Evolutionary conservation across 2,888 invertebrate species (phyloP), one percentile per base, ranked within the genome.

Genomic region (Microchrysa polita): DNA sequence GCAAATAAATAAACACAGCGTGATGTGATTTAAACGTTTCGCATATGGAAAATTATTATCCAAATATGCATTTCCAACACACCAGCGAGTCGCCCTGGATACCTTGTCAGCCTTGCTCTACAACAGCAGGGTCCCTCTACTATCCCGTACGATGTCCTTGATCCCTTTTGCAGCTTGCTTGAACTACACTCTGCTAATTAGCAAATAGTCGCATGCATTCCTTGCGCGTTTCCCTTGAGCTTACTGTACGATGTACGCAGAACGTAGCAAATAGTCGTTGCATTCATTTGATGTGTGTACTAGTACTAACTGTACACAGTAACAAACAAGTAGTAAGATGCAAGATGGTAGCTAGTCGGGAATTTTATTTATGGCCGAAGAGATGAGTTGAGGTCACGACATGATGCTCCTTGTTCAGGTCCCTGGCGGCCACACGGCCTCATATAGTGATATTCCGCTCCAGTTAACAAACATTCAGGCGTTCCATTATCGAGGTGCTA

Each of bases 171-270:
- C 18, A 52, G 53, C 27, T 67, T 9, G 53, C 27, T 67, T 9
- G 52, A 52, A 67, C 20, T 53, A 53, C n/a, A n/a, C n/a, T n/a
- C 67, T 67, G 27, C 27, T 34, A 67, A 67, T 67, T 67, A 67
- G 67, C 67, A 67, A 67, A 67, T 67, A 67, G 52, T 67, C 53
- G 52, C 16, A 61, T 40, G 4, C n/a, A 23, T 61, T 22, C 40
- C 23, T 61, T 23, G 61, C 61, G 14, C n/a, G 23, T 23, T 40
- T 40, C 18, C 40, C 61, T 12, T 12, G 61, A 27, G 27, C n/a
- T n/a, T n/a, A n/a, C n/a, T n/a, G n/a, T n/a, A n/a, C n/a, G n/a
- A n/a, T n/a, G n/a, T n/a, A n/a, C n/a, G n/a, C n/a, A n/a, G n/a
- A n/a, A n/a, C 40, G 40, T 16, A 23, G 40, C 61, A 61, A n/a